Evolutionary conservation across 2,797 vertebrate genomes (phyloP).

Genomic region (Periophthalmus magnuspinnatus): DNA sequence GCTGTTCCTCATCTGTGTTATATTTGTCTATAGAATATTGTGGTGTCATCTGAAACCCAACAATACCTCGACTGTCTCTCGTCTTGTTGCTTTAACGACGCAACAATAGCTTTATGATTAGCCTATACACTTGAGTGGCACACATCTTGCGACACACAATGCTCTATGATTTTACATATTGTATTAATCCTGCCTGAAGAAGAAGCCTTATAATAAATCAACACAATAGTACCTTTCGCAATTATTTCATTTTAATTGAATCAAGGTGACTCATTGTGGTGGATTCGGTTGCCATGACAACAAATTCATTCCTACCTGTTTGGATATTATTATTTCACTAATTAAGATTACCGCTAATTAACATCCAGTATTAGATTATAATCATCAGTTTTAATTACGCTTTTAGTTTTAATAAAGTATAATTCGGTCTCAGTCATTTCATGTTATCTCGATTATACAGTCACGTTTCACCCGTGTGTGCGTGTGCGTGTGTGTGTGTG

Average conservation of each 20-base stretch:
- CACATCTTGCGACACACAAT: not conserved
- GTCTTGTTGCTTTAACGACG: not conserved
- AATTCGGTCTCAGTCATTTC: constrained; percentile 1
- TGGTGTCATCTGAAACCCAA: no score
- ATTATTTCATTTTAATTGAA: not conserved
- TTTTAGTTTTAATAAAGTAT: not conserved
- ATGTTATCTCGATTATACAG: not conserved
- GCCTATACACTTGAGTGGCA: not conserved
- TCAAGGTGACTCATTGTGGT: not conserved
- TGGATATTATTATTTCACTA: not conserved
- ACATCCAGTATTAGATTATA: not conserved
- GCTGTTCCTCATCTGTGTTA: no score
- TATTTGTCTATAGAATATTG: no score
- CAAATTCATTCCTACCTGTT: not conserved
- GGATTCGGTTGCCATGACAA: not conserved
- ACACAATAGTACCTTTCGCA: not conserved
- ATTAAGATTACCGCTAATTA: not conserved
- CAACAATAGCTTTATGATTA: not conserved
- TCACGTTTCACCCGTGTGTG: not conserved
- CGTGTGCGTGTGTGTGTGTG: no score
- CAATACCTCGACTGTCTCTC: no score
- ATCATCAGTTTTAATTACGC: not conserved
- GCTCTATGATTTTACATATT: not conserved
- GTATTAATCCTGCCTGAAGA: not conserved
- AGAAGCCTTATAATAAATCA: not conserved